Evolutionary conservation across 2,888 invertebrate genomes (phyloP).

Genomic region (Chalcis sispes): DNA sequence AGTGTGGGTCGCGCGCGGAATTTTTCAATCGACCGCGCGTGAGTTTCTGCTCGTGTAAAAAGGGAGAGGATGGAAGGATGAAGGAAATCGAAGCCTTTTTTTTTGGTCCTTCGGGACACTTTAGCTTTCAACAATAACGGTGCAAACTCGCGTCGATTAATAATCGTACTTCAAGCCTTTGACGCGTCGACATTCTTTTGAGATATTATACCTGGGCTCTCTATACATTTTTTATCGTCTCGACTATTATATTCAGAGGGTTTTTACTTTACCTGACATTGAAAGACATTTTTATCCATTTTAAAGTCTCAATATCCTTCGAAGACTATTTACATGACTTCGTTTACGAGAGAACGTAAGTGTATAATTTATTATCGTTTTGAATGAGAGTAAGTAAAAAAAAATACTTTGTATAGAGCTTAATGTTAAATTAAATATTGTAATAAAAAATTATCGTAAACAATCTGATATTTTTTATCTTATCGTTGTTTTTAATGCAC

Average conservation of each 20-base stretch:
- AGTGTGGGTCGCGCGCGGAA: constrained; percentile 29
- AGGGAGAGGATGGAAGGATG: neutral
- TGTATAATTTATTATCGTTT: neutral
- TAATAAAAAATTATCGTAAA: constrained; percentile 15
- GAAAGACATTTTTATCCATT: constrained; percentile 2
- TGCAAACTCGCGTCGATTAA: constrained; percentile 14
- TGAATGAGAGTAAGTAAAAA: neutral
- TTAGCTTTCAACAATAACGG: constrained; percentile 26
- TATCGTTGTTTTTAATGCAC: constrained; percentile 34
- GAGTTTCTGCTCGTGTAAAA: neutral
- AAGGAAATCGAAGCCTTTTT: constrained; percentile 1
- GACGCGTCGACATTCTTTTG: constrained; percentile 19
- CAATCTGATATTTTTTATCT: constrained; percentile 31
- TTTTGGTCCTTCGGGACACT: neutral
- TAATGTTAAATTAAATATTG: constrained; percentile 1
- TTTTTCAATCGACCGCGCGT: constrained; percentile 31
- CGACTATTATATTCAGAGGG: constrained; percentile 19
- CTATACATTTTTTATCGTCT: neutral
- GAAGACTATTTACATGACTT: neutral
- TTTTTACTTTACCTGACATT: constrained; percentile 19
- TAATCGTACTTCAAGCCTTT: constrained; percentile 38
- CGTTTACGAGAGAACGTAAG: neutral
- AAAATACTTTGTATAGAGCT: neutral
- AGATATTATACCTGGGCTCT: neutral
- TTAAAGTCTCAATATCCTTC: constrained; percentile 6